Evolutionary conservation across 2,888 invertebrate species (phyloP), one percentile per base, ranked within the genome.

Genomic region (Leptothorax acervorum): DNA sequence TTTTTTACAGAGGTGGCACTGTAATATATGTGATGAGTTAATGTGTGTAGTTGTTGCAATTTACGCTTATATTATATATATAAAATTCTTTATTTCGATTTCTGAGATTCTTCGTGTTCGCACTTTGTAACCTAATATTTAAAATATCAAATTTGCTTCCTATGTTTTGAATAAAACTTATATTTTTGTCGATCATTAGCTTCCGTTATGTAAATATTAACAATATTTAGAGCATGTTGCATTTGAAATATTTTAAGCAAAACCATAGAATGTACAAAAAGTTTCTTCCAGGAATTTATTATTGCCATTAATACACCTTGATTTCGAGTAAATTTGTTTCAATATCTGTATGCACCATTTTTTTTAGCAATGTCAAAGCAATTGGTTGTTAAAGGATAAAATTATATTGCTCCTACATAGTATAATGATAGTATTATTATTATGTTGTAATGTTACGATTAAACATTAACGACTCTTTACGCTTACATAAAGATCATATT

Each of bases 1-100:
- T 68, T 81, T 68, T 81, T 85, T 65, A 48, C 86, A 81, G 85
- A 86, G 55, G 74, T 82, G 82, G 70, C 82, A 84, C 79, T 85
- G 86, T 88, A 90, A 90, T 82, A 88, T 89, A 88, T 83, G 83
- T 78, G 60, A 65, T 42, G 65, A 57, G 18, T 83, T 76, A 83
- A 84, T 84, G 86, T 82, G 84, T 79, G 68, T 88, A 85, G 75
- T 68, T 79, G 82, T 79, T 85, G 83, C 85, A 53, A 55, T 63
- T 85, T 82, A 75, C 45, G 57, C 45, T 84, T 35, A 35, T 62
- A 35, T n/a, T 86, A 70, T 82, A 84, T 28, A 88, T 42, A 51
- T 85, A 82, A 70, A 83, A 65, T 79, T 18, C 63, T 85, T 89
- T 85, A 83, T 81, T 83, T 83, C 53, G 63, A 78, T 82, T 82